Conservation (phyloP, 2,797 vertebrate species). For the Diplodus sargus region DNA sequence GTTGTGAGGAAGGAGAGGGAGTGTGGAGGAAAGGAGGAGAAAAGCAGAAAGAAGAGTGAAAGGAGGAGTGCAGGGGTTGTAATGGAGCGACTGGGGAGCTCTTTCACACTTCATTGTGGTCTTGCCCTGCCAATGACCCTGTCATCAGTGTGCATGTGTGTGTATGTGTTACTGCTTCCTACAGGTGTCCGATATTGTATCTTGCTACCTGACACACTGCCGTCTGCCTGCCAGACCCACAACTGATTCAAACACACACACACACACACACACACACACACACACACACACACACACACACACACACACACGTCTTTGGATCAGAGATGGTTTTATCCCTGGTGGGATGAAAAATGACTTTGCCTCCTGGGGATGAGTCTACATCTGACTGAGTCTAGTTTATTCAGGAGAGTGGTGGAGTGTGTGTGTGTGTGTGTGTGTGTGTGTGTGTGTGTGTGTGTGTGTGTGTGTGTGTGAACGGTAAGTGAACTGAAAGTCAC, state of each 20-base stretch:
- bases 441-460: no score
- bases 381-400: conserved; percentile 45
- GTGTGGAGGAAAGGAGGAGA: conserved; percentile 20
- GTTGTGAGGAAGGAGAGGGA: conserved; percentile 2
- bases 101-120: conserved; percentile 68
- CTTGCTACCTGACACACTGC: conserved; percentile 59
- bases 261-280: not conserved
- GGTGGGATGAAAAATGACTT: conserved; percentile 56
- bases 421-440: not conserved
- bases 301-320: conserved; percentile 36
- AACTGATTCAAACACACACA: not conserved
- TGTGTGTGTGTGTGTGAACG: no score
- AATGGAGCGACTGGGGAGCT: conserved; percentile 62
- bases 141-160: conserved; percentile 41
- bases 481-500: conserved; percentile 56
- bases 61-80: conserved; percentile 40
- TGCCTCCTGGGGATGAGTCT: conserved; percentile 31
- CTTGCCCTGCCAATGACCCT: conserved; percentile 69
- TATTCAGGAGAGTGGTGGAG: conserved; percentile 29
- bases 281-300: conserved; percentile 22
- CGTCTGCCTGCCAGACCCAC: conserved; percentile 46
- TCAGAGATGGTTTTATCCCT: conserved; percentile 40
- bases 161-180: conserved; percentile 39
- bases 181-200: conserved; percentile 67
- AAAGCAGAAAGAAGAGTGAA: conserved; percentile 20